Conservation (phyloP, 2,113 vertebrate species). For the Mirza zaza region DNA sequence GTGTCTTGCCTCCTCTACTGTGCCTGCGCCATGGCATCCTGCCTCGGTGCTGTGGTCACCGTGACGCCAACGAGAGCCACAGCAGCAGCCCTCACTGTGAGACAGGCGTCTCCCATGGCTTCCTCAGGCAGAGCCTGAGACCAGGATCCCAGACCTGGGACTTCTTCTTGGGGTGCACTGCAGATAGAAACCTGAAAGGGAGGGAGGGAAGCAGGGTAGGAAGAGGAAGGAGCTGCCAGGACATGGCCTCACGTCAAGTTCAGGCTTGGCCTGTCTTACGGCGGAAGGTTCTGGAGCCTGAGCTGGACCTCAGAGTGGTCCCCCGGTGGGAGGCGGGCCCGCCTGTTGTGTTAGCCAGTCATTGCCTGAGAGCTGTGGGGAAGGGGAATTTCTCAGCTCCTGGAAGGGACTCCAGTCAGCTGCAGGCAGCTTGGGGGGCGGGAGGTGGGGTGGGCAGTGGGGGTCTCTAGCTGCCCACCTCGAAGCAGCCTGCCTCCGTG, state of each 20-base stretch:
- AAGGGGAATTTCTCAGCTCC: background rate
- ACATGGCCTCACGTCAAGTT: background rate
- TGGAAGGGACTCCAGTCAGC: background rate
- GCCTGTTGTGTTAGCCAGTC: background rate
- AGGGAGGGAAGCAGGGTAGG: background rate
- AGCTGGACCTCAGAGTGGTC: background rate
- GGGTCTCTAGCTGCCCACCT: background rate
- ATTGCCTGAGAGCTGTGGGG: background rate
- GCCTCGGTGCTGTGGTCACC: background rate
- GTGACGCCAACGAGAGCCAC: fast-evolving
- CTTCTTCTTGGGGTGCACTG: background rate
- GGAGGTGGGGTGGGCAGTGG: background rate
- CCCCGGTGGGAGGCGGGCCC: background rate
- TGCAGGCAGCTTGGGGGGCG: background rate
- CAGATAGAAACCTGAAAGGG: background rate
- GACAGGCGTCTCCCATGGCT: background rate
- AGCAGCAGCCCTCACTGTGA: background rate
- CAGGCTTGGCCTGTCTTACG: background rate
- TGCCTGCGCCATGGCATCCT: background rate
- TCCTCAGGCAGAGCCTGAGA: conserved; percentile 11
- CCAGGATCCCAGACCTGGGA: background rate
- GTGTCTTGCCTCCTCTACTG: background rate
- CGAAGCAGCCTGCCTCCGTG: background rate
- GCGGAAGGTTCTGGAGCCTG: background rate
- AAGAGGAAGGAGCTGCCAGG: background rate